Conservation (phyloP, 2,113 vertebrate genomes). For the Psophia crepitans region DNA sequence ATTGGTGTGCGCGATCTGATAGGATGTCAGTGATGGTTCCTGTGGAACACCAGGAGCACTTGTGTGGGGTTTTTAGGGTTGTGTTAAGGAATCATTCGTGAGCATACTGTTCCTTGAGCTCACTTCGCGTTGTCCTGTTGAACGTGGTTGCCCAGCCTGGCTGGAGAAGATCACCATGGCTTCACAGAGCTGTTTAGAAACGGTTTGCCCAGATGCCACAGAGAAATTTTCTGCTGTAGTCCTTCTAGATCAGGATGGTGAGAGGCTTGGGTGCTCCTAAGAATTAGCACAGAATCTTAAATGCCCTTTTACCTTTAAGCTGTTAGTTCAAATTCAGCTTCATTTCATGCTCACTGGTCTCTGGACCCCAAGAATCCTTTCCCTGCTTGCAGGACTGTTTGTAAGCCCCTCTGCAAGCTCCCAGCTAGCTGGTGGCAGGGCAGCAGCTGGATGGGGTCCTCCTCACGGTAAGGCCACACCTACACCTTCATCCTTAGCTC, state of each 20-base stretch:
- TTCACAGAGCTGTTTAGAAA: neutral
- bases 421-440: neutral
- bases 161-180: neutral
- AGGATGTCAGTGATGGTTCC: neutral
- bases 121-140: fast-evolving
- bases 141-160: fast-evolving
- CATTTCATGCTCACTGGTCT: neutral
- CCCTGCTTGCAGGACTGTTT: neutral
- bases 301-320: neutral
- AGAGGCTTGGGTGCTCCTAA: neutral
- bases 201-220: neutral
- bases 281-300: neutral
- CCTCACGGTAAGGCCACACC: neutral
- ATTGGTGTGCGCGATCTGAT: fast-evolving
- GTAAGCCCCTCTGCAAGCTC: neutral
- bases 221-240: neutral
- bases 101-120: fast-evolving
- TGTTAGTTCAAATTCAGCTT: neutral
- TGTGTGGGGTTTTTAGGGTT: neutral
- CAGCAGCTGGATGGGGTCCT: neutral
- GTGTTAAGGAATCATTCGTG: neutral
- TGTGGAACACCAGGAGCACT: neutral
- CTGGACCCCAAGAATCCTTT: neutral
- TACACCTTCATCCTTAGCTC: neutral
- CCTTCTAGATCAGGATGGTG: neutral